These are phyloP conservation scores for Champsocephalus gunnari DNA, from an alignment of 2,797 vertebrate genomes.

Conservation along the genomic window DNA sequence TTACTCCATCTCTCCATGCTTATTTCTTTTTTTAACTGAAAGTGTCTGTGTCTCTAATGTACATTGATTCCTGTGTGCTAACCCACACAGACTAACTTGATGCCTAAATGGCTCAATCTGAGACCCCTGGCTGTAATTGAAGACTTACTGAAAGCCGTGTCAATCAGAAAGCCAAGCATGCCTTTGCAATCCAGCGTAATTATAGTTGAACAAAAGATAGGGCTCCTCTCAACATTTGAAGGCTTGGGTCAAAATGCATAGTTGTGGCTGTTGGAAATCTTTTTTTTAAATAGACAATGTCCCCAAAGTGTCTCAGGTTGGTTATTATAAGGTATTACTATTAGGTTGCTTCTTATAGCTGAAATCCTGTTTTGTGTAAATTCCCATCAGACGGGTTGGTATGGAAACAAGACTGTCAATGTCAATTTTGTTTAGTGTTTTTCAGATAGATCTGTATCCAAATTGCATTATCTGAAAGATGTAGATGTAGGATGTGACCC, in stretches of 20 bases:
- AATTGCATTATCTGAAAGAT: too few species aligned
- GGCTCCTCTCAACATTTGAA: conserved; percentile 19
- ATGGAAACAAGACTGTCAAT: too few species aligned
- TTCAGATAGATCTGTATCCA: too few species aligned
- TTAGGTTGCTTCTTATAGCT: too few species aligned
- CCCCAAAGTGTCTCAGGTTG: too few species aligned
- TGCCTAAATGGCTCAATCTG: conserved; percentile 37
- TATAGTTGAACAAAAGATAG: conserved; percentile 36
- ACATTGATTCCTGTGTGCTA: conserved; percentile 4
- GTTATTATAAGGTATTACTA: too few species aligned
- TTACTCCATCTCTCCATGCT: background rate
- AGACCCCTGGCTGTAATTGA: conserved; percentile 44
- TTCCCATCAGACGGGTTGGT: background rate
- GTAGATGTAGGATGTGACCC: too few species aligned
- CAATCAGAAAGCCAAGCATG: conserved; percentile 45
- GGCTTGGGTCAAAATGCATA: too few species aligned
- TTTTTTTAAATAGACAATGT: too few species aligned
- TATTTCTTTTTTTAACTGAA: conserved; percentile 1
- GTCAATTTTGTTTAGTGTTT: too few species aligned
- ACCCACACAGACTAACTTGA: conserved; percentile 31
- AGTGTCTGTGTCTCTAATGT: background rate
- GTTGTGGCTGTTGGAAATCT: too few species aligned
- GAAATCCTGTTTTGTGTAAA: background rate
- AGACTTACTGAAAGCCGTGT: conserved; percentile 37
- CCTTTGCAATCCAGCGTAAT: conserved; percentile 40